Evolutionary conservation across 2,113 vertebrate species (phyloP), one percentile per base, ranked within the genome.

Genomic region (Ibidorhyncha struthersii): DNA sequence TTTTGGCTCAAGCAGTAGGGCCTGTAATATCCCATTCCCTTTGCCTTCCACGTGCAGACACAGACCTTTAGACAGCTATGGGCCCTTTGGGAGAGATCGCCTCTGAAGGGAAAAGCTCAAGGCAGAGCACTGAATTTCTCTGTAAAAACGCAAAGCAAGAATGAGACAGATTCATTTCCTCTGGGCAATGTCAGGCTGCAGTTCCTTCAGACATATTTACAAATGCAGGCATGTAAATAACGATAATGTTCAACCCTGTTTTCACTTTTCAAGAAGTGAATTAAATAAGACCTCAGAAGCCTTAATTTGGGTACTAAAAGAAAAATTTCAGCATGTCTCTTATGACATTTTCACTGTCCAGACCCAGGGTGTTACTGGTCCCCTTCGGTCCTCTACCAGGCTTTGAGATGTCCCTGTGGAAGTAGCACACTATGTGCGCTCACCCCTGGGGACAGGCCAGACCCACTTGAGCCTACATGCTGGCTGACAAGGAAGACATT

Each of bases 91-190:
- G 83, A 86, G 34, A 56, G 4, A 53, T 5, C 40, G 82, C 23
- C 66, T 89, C 83, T 87, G 63, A 67, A 14, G 53, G 80, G 59
- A 89, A 81, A 82, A 86, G 30, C 73, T 82, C 63, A 74, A 92
- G 63, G 91, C 72, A 67, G 20, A 94, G n/a, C 14, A 71, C 43
- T 19, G 71, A 52, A 66, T 66, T 86, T 32, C 59, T 61, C 62
- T 49, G 80, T 65, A 43, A 94, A 95, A 87, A 67, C 36, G 85
- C 41, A 49, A 47, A 77, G 34, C 2, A 19, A 55, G 72, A 85
- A 29, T 89, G 69, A 86, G 71, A 85, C 12, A 65, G 26, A 71
- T 47, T 67, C 4, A 20, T 47, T 59, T 91, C 52, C 49, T 43
- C 52, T 52, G 53, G 52, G 52, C 40, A 34, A 65, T 7, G 20